These are phyloP conservation scores for Drosophila imparisetae DNA, from an alignment of 2,888 invertebrate genomes.

Conservation along the genomic window DNA sequence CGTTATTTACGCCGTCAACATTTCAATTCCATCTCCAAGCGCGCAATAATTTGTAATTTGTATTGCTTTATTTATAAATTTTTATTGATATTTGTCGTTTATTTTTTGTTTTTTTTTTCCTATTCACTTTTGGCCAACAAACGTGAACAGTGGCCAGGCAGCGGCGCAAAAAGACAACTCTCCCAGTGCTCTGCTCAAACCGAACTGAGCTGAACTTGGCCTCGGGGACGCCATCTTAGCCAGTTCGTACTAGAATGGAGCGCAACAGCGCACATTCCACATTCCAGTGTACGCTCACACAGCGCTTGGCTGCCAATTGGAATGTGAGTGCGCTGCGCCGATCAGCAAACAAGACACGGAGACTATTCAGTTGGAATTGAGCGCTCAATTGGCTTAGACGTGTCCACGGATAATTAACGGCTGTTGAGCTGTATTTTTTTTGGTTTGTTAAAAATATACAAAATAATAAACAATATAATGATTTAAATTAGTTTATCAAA, in stretches of 20 bases:
- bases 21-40: constrained; percentile 63
- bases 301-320: constrained; percentile 55
- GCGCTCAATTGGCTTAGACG: constrained; percentile 71
- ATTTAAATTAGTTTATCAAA: not conserved
- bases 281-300: constrained; percentile 12
- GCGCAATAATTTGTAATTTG: constrained; percentile 12
- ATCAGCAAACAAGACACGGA: constrained; percentile 27
- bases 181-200: constrained; percentile 82
- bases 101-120: constrained; percentile 11
- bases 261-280: constrained; percentile 27
- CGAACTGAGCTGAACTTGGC: constrained; percentile 80
- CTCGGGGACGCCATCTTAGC: constrained; percentile 84
- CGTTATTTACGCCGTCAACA: constrained; percentile 59
- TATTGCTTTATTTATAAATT: constrained; percentile 19
- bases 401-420: constrained; percentile 54
- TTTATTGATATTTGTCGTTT: constrained; percentile 33
- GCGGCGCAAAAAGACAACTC: constrained; percentile 69
- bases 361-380: constrained; percentile 71
- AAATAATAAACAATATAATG: not conserved
- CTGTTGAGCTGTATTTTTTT: not conserved
- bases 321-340: constrained; percentile 20
- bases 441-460: constrained; percentile 2
- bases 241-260: constrained; percentile 57
- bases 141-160: constrained; percentile 47
- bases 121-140: constrained; percentile 60